phyloP scores from a whole-genome alignment of 2,113 vertebrate genomes.

The Pteronura brasiliensis region DNA sequence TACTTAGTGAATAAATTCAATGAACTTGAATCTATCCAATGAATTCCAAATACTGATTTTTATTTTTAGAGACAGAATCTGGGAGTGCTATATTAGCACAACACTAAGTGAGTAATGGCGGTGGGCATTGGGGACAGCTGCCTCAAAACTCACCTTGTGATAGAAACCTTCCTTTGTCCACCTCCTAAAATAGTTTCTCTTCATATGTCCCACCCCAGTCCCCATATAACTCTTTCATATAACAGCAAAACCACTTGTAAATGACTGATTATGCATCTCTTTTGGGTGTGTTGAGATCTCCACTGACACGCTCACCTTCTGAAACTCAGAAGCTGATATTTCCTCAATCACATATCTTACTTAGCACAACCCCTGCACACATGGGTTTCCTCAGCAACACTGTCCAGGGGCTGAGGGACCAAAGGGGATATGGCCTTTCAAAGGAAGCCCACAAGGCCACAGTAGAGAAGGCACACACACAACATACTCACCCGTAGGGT shows the following conservation, averaged over 20 bases:
- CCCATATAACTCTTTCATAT: background rate
- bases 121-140: no score
- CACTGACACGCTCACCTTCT: background rate
- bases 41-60: background rate
- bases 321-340: background rate
- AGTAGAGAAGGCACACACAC: background rate
- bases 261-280: background rate
- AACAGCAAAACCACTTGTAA: background rate
- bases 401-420: background rate
- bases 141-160: background rate
- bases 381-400: background rate
- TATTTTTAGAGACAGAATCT: background rate
- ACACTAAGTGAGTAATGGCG: background rate
- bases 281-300: background rate
- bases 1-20: background rate
- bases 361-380: background rate
- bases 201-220: background rate
- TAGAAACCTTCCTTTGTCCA: background rate
- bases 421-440: background rate
- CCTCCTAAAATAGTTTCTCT: background rate
- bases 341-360: background rate
- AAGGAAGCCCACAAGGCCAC: background rate
- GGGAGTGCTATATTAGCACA: background rate
- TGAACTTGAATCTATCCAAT: background rate
- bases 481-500: constrained; percentile 89